These are phyloP conservation scores for Cheirogaleus medius DNA, from an alignment of 2,113 vertebrate genomes.

Conservation along the genomic window DNA sequence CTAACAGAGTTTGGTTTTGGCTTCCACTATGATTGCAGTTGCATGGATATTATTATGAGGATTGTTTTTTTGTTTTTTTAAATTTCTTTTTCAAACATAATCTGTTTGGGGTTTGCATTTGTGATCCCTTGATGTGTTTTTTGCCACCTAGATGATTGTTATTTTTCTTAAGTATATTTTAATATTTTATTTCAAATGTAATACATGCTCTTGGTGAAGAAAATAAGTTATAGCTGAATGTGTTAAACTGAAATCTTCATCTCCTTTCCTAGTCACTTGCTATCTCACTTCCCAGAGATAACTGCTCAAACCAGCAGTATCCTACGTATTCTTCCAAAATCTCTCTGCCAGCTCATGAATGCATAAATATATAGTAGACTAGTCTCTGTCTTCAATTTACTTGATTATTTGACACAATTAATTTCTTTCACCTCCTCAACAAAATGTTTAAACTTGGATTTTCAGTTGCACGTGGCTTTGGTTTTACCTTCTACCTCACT, in stretches of 20 bases:
- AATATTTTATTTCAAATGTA: background rate
- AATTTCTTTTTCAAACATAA: background rate
- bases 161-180: background rate
- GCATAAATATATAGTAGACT: background rate
- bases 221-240: background rate
- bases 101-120: background rate
- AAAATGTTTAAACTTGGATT: background rate
- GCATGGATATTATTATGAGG: background rate
- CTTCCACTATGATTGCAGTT: background rate
- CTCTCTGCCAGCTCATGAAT: background rate
- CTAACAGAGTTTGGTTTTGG: conserved; percentile 6
- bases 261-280: background rate
- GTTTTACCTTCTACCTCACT: background rate
- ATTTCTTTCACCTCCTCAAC: background rate
- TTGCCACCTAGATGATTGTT: background rate
- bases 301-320: background rate
- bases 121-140: background rate
- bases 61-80: background rate
- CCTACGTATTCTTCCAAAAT: background rate
- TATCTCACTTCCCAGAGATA: background rate
- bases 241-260: background rate
- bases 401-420: background rate
- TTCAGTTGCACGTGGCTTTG: background rate
- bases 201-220: fast-evolving
- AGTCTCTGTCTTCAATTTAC: background rate